Conservation (phyloP, 2,113 vertebrate genomes). For the Lophotis ruficrista region DNA sequence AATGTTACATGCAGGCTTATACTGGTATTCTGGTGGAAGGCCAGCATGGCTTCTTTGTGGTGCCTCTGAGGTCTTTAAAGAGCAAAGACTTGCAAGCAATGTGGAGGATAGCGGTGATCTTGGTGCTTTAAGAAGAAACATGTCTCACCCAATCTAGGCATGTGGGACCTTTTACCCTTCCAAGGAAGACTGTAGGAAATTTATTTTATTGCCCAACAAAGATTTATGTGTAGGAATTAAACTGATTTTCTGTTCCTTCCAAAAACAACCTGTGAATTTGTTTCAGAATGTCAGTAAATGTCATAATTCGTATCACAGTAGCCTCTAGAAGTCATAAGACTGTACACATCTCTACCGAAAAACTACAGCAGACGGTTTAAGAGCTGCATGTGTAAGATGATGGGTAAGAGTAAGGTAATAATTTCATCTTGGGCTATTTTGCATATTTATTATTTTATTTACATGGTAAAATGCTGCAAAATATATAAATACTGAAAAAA, state of each 20-base stretch:
- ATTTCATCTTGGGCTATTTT: background rate
- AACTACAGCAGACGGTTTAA: background rate
- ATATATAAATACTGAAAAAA: background rate
- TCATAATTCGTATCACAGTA: background rate
- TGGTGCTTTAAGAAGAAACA: background rate
- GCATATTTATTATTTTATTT: background rate
- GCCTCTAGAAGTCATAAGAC: background rate
- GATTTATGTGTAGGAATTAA: background rate
- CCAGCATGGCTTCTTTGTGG: rapidly evolving
- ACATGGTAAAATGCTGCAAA: background rate
- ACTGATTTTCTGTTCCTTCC: background rate
- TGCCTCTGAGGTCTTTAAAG: background rate
- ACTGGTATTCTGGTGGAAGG: background rate
- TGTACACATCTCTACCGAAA: background rate
- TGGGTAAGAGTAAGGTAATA: background rate
- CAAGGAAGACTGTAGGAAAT: background rate
- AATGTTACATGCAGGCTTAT: rapidly evolving
- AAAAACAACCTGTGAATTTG: background rate
- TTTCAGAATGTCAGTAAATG: background rate
- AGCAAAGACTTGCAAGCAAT: background rate
- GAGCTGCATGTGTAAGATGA: background rate
- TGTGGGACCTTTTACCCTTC: background rate
- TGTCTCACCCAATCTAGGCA: background rate
- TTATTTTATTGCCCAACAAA: background rate
- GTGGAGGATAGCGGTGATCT: background rate